phyloP scores from a whole-genome alignment of 2,797 vertebrate species.

The Poeciliopsis paucimaculata region DNA sequence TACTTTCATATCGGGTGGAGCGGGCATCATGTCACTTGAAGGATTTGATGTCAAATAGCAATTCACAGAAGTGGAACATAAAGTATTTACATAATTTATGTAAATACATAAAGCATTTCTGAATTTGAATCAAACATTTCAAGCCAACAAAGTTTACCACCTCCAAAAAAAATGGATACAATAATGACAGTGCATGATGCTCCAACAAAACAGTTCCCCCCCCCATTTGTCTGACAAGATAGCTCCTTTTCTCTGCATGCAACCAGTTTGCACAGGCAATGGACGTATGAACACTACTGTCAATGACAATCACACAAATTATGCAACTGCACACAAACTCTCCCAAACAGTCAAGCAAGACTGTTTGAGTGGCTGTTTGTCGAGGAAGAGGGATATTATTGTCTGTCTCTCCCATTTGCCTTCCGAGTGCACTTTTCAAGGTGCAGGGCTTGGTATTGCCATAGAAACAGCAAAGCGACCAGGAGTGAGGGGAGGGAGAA shows the following conservation, averaged over 20 bases:
- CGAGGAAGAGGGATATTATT: conserved; percentile 74
- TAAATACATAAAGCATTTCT: too few relatives aligned
- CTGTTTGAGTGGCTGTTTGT: conserved; percentile 56
- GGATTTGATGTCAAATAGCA: background rate
- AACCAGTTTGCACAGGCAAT: conserved; percentile 71
- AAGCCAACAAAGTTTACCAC: conserved; percentile 15
- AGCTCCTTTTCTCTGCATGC: conserved; percentile 59
- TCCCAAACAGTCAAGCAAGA: conserved; percentile 62
- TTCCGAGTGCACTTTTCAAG: conserved; percentile 82
- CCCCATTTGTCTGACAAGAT: conserved; percentile 52
- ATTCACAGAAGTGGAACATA: conserved; percentile 26
- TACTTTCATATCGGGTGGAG: too few relatives aligned
- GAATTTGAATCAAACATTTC: background rate
- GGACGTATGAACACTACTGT: conserved; percentile 68
- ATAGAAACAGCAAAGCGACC: conserved; percentile 80
- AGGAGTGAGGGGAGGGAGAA: conserved; percentile 57
- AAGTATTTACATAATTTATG: background rate
- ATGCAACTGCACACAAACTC: conserved; percentile 14
- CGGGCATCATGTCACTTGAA: too few relatives aligned
- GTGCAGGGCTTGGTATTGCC: conserved; percentile 85
- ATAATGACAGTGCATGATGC: conserved; percentile 11
- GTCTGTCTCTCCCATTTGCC: conserved; percentile 69
- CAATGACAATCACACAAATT: conserved; percentile 46
- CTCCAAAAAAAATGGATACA: conserved; percentile 18
- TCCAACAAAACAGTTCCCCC: conserved; percentile 55